Percentiles rank a stretch among this genome's conserved stretches.
phyloP scores from a whole-genome alignment of 23 tunicate genomes.

The Styela clava region DNA sequence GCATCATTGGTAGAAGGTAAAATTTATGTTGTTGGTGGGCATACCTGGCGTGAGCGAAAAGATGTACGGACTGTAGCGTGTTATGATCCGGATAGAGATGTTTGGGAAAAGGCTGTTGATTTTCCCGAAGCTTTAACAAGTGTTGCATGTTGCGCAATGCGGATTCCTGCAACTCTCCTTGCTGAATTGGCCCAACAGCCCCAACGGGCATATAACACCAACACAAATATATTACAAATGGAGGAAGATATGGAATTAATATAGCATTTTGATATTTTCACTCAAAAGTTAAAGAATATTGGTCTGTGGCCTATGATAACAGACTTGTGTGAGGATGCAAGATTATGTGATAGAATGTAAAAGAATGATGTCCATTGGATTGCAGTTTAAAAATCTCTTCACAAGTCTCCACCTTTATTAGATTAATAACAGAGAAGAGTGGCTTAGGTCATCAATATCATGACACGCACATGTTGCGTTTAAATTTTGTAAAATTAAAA shows the following conservation, averaged over 20 bases:
- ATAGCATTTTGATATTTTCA: not conserved
- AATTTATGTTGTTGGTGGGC: slow-evolving; percentile 96
- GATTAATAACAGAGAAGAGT: no score
- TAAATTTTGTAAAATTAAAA: no score
- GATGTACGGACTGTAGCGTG: slow-evolving; percentile 99
- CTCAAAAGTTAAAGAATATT: not conserved
- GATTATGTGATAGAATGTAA: no score
- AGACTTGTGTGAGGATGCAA: no score
- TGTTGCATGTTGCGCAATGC: slow-evolving; percentile 96
- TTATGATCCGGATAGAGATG: slow-evolving; percentile 91
- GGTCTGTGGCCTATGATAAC: no score
- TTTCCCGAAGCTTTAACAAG: slow-evolving; percentile 96
- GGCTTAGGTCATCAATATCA: no score
- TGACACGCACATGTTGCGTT: no score
- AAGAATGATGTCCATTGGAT: no score
- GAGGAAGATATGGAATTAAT: slow-evolving; percentile 80
- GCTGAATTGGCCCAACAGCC: slow-evolving; percentile 66
- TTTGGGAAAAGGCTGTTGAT: slow-evolving; percentile 97
- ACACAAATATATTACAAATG: slow-evolving; percentile 53
- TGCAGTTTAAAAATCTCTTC: no score
- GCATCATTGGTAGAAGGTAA: slow-evolving; percentile 96
- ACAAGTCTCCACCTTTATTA: no score
- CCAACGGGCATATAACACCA: slow-evolving; percentile 45
- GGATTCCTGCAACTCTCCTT: slow-evolving; percentile 75
- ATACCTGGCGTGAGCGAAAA: slow-evolving; percentile 98